Evolutionary conservation across 2,888 invertebrate species (phyloP), one percentile per base, ranked within the genome.

Genomic region (Ormyrus rosae): DNA sequence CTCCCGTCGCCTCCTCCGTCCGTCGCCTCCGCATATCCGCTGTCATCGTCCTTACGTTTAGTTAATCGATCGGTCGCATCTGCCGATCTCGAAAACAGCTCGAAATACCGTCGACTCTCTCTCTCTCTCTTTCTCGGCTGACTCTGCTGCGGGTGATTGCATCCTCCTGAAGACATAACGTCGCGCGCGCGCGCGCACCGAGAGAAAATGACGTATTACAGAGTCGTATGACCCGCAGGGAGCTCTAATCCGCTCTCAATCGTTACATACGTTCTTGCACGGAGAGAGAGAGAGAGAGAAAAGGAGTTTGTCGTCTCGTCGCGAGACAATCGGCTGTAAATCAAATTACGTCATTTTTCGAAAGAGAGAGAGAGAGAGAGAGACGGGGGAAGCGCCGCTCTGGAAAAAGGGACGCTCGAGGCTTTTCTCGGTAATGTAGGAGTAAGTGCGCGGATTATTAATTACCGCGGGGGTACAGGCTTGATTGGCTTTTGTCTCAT

Each of bases 241-340:
- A 34, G 34, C 55, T 48, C 79, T 73, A 71, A 71, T 78, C 78
- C 61, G 58, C 68, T 78, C 65, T 67, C 73, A 11, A 65, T 64
- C 76, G 60, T 77, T 56, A 60, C 58, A 50, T 11, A 51, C 56
- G 9, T 8, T 34, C 7, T n/a, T 34, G 45, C 11, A 9, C 53
- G 19, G 45, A 13, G 60, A 58, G 19, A 6, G 69, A 55, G 69
- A 55, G 13, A 19, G 61, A 51, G 60, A 34, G 3, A 58, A 58
- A 34, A 34, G 34, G 34, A 34, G 34, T 34, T 34, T 34, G 34
- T 34, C 34, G 34, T 34, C 34, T 34, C 34, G 34, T 34, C 34
- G 34, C 19, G 77, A 77, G 78, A 81, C 81, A 81, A 81, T 81
- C 64, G 81, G 68, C 53, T 76, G 72, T 81, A 81, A 81, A 78